phyloP scores from a whole-genome alignment of 2,888 invertebrate species.

The Eristalis arbustorum region DNA sequence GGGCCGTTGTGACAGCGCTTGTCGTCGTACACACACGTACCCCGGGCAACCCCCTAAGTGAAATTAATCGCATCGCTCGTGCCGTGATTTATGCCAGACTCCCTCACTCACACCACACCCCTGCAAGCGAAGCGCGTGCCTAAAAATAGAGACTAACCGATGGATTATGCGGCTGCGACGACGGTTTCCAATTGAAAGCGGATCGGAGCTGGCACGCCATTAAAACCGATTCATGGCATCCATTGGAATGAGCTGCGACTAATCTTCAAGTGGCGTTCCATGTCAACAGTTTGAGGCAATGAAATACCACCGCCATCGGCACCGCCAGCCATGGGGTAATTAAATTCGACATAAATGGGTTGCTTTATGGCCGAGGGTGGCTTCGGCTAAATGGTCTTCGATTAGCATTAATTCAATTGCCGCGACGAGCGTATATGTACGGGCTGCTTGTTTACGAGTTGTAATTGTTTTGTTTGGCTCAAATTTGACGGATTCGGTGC shows the following conservation, averaged over 20 bases:
- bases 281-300: neutral
- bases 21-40: neutral
- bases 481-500: neutral
- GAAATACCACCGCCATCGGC: no score
- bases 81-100: neutral
- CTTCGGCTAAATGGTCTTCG: neutral
- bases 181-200: neutral
- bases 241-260: neutral
- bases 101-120: neutral
- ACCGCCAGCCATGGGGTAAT: neutral
- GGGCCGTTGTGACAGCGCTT: no score
- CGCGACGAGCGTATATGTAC: neutral
- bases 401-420: neutral
- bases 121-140: neutral
- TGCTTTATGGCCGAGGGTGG: neutral
- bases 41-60: neutral
- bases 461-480: neutral
- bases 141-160: neutral
- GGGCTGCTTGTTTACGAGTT: neutral
- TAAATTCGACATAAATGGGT: neutral
- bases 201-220: neutral
- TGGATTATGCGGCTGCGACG: neutral
- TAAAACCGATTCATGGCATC: slow-evolving; percentile 7
- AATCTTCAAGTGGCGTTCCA: slow-evolving; percentile 4
- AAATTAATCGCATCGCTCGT: neutral